Conservation (phyloP, 2,888 invertebrate genomes). For the Leptarthrus brevirostris region DNA sequence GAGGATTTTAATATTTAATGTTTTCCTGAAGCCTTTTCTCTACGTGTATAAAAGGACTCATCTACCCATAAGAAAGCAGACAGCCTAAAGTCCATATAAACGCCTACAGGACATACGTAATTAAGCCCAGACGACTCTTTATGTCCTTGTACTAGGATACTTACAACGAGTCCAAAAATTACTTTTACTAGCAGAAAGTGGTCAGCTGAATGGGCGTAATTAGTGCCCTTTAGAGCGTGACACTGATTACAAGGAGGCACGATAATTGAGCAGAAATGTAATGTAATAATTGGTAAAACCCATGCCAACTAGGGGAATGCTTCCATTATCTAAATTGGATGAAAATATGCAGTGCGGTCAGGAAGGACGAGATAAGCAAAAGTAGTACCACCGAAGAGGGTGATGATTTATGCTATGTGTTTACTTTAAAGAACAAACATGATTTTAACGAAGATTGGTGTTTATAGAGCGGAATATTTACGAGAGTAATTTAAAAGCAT, state of each 20-base stretch:
- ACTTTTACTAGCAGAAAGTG: constrained; percentile 34
- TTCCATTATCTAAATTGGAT: constrained; percentile 42
- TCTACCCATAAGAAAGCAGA: not conserved
- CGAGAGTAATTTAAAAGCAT: too few species aligned
- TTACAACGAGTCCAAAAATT: constrained; percentile 31
- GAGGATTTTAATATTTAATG: not conserved
- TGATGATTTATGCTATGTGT: too few species aligned
- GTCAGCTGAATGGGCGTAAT: constrained; percentile 33
- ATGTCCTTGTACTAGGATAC: constrained; percentile 9
- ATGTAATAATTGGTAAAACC: constrained; percentile 32
- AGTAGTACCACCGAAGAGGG: not conserved
- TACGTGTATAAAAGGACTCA: not conserved
- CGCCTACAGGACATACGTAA: constrained; percentile 5
- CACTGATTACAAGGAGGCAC: constrained; percentile 37
- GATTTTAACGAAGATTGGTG: too few species aligned
- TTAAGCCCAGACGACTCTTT: constrained; percentile 25
- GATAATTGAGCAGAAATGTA: constrained; percentile 29
- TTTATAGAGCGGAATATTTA: too few species aligned
- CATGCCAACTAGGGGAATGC: constrained; percentile 30
- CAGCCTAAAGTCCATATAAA: not conserved
- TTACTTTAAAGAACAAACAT: too few species aligned
- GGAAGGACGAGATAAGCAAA: not conserved
- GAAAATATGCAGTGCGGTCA: constrained; percentile 32
- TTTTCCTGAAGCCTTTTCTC: not conserved
- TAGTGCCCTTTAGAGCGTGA: constrained; percentile 36